Evolutionary conservation across 2,113 vertebrate genomes (phyloP).

Genomic region (Ornithorhynchus anatinus): DNA sequence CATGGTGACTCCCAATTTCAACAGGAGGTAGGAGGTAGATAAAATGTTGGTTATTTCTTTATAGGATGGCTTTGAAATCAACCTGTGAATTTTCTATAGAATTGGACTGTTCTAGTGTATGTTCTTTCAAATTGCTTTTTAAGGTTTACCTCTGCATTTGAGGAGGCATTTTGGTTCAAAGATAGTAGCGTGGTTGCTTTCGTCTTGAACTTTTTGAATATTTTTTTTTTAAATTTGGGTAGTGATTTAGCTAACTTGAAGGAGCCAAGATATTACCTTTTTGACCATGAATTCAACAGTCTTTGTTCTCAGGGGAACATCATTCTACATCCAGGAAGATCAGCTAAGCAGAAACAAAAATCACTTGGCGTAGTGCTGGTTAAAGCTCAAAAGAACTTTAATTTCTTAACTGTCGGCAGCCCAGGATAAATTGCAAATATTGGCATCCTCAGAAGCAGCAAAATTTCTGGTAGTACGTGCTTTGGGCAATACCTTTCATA

Average conservation of each 20-base stretch:
- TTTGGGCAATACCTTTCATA: not conserved
- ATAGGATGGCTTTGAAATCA: no score
- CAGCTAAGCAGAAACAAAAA: not conserved
- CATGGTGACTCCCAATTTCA: no score
- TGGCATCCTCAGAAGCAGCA: not conserved
- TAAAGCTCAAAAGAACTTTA: not conserved
- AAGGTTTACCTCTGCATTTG: no score
- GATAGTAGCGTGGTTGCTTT: no score
- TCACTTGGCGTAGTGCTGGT: not conserved
- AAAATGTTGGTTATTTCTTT: no score
- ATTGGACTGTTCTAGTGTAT: no score
- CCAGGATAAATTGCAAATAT: not conserved
- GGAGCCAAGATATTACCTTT: not conserved
- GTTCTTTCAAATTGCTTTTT: no score
- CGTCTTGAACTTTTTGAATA: not conserved
- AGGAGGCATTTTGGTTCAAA: no score
- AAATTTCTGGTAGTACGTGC: accelerated
- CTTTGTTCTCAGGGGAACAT: no score
- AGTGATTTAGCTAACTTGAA: accelerated
- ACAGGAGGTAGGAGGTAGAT: no score
- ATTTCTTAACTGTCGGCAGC: not conserved
- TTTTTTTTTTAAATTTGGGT: not conserved
- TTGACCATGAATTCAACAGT: not conserved
- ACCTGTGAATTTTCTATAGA: no score
- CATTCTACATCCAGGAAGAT: not conserved